Percentiles rank a stretch among this genome's conserved stretches.
Evolutionary conservation across 1,140 invertebrate species (phyloP).

Genomic region (Leptopilina boulardi): DNA sequence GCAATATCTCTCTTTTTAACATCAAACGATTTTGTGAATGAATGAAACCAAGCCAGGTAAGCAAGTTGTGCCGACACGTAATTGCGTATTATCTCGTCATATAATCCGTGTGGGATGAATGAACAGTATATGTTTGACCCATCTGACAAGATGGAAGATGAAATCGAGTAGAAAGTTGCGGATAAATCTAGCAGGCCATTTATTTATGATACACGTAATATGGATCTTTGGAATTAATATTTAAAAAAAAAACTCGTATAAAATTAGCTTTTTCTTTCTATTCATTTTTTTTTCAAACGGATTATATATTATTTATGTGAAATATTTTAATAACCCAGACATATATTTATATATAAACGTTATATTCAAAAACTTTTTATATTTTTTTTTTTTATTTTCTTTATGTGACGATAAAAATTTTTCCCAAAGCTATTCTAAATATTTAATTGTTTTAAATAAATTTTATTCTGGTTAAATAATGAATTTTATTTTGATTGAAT

Average conservation of each 20-base stretch:
- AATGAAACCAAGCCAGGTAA: constrained; percentile 16
- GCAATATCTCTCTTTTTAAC: neutral
- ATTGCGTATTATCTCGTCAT: constrained; percentile 31
- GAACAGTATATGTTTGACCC: constrained; percentile 29
- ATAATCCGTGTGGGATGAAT: constrained; percentile 29
- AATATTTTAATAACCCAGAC: too few relatives aligned
- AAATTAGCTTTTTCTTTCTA: too few relatives aligned
- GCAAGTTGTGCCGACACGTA: constrained; percentile 22
- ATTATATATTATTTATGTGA: too few relatives aligned
- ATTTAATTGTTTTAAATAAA: too few relatives aligned
- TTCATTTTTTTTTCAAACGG: too few relatives aligned
- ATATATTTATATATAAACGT: too few relatives aligned
- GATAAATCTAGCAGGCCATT: neutral
- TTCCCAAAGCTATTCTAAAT: too few relatives aligned
- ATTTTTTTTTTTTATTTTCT: too few relatives aligned
- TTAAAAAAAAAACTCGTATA: neutral
- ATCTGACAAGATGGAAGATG: constrained; percentile 41
- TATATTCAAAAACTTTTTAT: too few relatives aligned
- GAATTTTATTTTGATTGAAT: too few relatives aligned
- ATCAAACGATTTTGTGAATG: constrained; percentile 36
- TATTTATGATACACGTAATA: neutral
- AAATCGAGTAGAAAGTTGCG: constrained; percentile 1
- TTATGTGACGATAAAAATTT: too few relatives aligned
- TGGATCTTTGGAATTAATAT: neutral
- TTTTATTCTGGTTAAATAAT: too few relatives aligned